Evolutionary conservation across 2,797 vertebrate genomes (phyloP).

Genomic region (Poliocrania exsul): DNA sequence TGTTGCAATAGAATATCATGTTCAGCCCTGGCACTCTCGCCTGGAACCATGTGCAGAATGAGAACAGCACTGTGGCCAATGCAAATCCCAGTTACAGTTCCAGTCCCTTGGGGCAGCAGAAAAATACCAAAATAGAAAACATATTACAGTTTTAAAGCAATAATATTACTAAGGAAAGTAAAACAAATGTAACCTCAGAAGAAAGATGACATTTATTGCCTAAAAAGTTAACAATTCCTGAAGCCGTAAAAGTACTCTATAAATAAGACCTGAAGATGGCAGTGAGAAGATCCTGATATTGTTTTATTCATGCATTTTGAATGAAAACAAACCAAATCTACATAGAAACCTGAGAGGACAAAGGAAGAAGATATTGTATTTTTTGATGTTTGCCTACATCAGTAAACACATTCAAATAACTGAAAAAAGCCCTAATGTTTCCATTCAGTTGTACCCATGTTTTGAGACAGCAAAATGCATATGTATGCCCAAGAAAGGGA

Average conservation of each 20-base stretch:
- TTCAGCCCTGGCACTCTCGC: slow-evolving; percentile 68
- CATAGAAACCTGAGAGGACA: slow-evolving; percentile 16
- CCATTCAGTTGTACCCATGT: slow-evolving; percentile 33
- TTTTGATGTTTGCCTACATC: neutral
- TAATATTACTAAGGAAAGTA: slow-evolving; percentile 57
- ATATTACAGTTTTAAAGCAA: slow-evolving; percentile 56
- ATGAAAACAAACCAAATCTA: slow-evolving; percentile 64
- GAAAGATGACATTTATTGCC: slow-evolving; percentile 34
- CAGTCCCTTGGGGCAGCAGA: slow-evolving; percentile 47
- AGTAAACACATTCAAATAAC: slow-evolving; percentile 49
- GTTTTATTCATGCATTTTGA: slow-evolving; percentile 67
- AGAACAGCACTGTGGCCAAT: slow-evolving; percentile 70
- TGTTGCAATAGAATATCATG: slow-evolving; percentile 59
- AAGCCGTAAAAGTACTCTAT: slow-evolving; percentile 62
- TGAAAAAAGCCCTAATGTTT: neutral
- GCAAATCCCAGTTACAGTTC: slow-evolving; percentile 48
- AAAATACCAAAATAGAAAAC: slow-evolving; percentile 67
- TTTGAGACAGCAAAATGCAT: slow-evolving; percentile 27
- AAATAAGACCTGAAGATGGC: slow-evolving; percentile 57
- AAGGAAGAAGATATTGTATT: neutral
- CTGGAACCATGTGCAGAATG: slow-evolving; percentile 63
- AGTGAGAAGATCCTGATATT: slow-evolving; percentile 50
- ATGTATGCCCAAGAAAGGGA: slow-evolving; percentile 26
- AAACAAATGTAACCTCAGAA: slow-evolving; percentile 42
- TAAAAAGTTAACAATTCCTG: slow-evolving; percentile 57